Base-by-base conservation (phyloP, 2,888 invertebrate species). In the Melanostoma scalare region DNA sequence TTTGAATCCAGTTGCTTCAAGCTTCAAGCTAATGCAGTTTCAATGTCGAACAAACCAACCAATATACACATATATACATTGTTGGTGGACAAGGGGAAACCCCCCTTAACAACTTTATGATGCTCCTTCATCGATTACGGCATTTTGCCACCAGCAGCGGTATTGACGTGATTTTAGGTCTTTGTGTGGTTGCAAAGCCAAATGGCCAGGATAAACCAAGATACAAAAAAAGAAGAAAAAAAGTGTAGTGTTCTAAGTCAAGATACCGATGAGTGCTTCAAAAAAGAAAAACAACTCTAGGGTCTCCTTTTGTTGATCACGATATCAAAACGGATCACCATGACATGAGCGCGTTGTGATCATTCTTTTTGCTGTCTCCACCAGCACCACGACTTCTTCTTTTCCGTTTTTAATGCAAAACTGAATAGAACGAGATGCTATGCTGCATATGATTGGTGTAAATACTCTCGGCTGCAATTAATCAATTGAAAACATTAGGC, bases 281-380 rank as follows among this genome's bases (percentile, higher is more conserved):
- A 46, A 31, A 58, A 63, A 35, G n/a, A 55, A 53, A 67, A 36
- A 42, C 48, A 20, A 71, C 67, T 67, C 44, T 72, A 56, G 60
- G 73, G 84, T 67, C 67, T 78, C 85, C 76, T 68, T 68, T 60
- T 72, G 48, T 30, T 75, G 80, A 85, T 85, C 85, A 85, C 85
- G 80, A 85, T 80, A 80, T 85, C 80, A 85, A 74, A 85, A 76
- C 79, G 78, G 80, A 79, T 85, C 85, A 80, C 72, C 76, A 73
- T 80, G 85, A 85, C 76, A 76, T 76, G 85, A 72, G 56, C 74
- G 74, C 63, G 77, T 74, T 77, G 72, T 50, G 46, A 75, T 74
- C 42, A 67, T 75, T 71, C 58, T 78, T 71, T 71, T 71, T 74
- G 67, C 60, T 72, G 58, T 48, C 58, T 60, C 46, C 69, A 50